Base-by-base conservation (phyloP, 2,113 vertebrate genomes). In the Gobiocypris rarus region DNA sequence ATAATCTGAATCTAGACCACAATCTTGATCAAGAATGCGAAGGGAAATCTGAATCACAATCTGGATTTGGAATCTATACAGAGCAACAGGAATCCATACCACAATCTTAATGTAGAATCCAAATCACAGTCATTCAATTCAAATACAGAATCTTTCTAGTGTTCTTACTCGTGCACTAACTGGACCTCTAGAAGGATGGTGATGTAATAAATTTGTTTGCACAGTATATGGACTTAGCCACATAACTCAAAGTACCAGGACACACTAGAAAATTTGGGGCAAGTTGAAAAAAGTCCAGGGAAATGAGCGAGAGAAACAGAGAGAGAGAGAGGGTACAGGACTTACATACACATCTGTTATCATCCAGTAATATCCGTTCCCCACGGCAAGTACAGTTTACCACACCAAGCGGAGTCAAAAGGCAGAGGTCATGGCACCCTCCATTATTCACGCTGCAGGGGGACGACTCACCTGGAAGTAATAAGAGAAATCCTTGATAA, bases 321-420 rank as follows among this genome's bases (percentile, higher is more conserved):
- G 73, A 26, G n/a, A 61, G 73, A 26, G 26, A 75, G 24, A 65
- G 81, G 41, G 59, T 81, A 88, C 74, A 79, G 92, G 95, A 96
- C 96, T 96, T 96, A 97, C 96, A 94, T 94, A 96, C 96, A 95
- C 96, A 97, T 96, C 96, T 95, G 94, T 96, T 96, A 91, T 95
- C 94, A 91, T 95, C 93, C 92, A 95, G 86, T 81, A 96, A 89
- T 83, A 94, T 84, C 83, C 96, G 92, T 65, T 96, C 95, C 75
- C 96, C 96, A 77, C 96, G 89, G 70, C 96, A 97, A 0, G 95
- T 95, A 83, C 96, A 97, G 90, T 96, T 97, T 75, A 97, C 95
- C 84, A 90, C 94, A 65, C 95, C 95, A 0, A 94, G 91, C 26
- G 95, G 93, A 38, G 95, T 96, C 89, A 97, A 91, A 83, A 96